Percentiles rank a stretch among this genome's conserved stretches.
Evolutionary conservation across 2,113 vertebrate species (phyloP).

Genomic region (Urocitellus parryii): DNA sequence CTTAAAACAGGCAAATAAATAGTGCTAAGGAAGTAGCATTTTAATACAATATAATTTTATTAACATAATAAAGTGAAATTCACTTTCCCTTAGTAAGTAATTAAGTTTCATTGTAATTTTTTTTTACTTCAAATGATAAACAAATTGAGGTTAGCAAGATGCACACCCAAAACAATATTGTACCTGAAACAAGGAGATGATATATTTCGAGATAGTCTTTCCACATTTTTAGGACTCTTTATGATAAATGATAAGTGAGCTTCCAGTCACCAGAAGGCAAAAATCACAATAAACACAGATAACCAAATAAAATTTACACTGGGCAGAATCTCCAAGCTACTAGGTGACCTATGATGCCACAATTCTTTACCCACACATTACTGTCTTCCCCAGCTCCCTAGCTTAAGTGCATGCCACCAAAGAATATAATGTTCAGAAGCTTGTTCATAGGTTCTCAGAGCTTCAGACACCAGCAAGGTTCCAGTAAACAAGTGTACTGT

Average conservation of each 20-base stretch:
- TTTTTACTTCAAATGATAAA: constrained; percentile 48
- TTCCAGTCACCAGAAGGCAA: constrained; percentile 31
- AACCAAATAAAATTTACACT: neutral
- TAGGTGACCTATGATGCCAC: neutral
- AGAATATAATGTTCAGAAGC: neutral
- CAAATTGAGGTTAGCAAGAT: constrained; percentile 16
- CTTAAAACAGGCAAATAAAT: constrained; percentile 65
- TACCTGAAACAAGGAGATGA: constrained; percentile 37
- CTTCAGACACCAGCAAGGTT: neutral
- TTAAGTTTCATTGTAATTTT: constrained; percentile 35
- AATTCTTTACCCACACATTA: neutral
- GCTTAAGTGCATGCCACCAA: neutral
- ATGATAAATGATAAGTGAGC: neutral
- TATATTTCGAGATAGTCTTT: neutral
- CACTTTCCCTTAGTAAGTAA: constrained; percentile 50
- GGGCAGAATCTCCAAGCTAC: neutral
- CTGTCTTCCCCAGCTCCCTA: neutral
- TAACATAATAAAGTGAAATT: constrained; percentile 57
- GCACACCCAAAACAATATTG: neutral
- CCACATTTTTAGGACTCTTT: neutral
- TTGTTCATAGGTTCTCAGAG: neutral
- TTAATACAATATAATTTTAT: neutral
- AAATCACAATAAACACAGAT: neutral
- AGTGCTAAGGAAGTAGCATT: neutral
- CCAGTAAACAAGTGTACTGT: neutral